Conservation (phyloP, 2,797 vertebrate genomes). For the Columba guinea region DNA sequence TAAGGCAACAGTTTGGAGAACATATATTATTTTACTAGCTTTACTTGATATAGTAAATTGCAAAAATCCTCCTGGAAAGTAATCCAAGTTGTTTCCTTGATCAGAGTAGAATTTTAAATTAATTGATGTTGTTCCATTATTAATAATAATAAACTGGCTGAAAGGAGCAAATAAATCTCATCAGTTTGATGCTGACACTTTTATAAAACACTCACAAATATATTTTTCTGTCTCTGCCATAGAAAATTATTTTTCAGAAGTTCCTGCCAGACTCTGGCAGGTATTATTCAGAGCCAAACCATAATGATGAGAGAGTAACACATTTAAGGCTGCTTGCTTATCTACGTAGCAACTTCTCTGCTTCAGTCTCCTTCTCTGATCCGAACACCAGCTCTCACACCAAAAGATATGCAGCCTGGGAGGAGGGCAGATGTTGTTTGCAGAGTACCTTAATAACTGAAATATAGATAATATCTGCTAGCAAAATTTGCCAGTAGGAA, state of each 20-base stretch:
- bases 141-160: background rate
- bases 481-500: background rate
- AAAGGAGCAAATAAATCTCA: background rate
- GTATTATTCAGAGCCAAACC: background rate
- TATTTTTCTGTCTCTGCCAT: background rate
- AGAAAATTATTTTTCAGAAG: background rate
- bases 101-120: background rate
- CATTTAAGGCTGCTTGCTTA: background rate
- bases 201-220: background rate
- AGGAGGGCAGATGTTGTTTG: background rate
- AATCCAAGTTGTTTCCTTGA: background rate
- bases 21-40: background rate
- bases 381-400: background rate
- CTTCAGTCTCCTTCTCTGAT: background rate
- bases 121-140: background rate
- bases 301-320: rapidly evolving
- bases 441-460: background rate
- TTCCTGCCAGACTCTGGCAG: background rate
- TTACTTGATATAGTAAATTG: background rate
- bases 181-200: background rate
- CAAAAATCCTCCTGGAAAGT: background rate
- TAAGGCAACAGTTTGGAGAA: background rate
- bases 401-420: background rate
- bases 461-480: background rate
- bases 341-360: background rate